These are phyloP conservation scores for Sphaerodactylus townsendi DNA, from an alignment of 2,113 vertebrate genomes.

Conservation along the genomic window DNA sequence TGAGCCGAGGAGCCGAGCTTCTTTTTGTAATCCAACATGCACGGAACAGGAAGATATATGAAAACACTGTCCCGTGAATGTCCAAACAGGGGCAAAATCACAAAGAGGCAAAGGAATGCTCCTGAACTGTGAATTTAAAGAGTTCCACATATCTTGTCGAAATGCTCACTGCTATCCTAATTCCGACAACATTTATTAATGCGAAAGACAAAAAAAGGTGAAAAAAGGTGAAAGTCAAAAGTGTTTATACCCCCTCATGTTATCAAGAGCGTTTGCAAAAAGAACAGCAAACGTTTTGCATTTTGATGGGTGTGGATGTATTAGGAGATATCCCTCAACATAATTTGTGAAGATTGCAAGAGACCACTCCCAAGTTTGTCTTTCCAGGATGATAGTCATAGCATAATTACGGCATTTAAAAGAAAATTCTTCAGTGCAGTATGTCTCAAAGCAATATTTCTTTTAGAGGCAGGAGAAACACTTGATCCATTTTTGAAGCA, in stretches of 20 bases:
- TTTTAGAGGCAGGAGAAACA: conserved; percentile 31
- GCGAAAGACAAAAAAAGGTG: not conserved
- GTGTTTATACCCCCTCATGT: not conserved
- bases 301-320: conserved; percentile 13
- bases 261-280: not conserved
- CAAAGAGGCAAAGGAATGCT: too few relatives aligned
- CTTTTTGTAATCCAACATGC: not conserved
- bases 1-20: not conserved
- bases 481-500: conserved; percentile 49
- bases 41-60: not conserved
- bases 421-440: not conserved
- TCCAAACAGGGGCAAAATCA: not conserved
- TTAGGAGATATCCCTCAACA: not conserved
- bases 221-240: not conserved
- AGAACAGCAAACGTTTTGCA: conserved; percentile 8
- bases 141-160: not conserved
- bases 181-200: not conserved
- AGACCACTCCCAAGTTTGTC: conserved; percentile 26
- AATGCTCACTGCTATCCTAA: not conserved
- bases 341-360: conserved; percentile 15
- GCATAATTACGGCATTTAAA: not conserved
- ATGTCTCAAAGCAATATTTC: conserved; percentile 4
- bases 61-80: not conserved
- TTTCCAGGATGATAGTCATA: not conserved
- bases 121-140: too few relatives aligned